A percentile compares a stretch with the other conserved stretches of the same genome.
These are phyloP conservation scores for Cepaea hortensis DNA, from an alignment of 2,888 invertebrate genomes.

Conservation along the genomic window DNA sequence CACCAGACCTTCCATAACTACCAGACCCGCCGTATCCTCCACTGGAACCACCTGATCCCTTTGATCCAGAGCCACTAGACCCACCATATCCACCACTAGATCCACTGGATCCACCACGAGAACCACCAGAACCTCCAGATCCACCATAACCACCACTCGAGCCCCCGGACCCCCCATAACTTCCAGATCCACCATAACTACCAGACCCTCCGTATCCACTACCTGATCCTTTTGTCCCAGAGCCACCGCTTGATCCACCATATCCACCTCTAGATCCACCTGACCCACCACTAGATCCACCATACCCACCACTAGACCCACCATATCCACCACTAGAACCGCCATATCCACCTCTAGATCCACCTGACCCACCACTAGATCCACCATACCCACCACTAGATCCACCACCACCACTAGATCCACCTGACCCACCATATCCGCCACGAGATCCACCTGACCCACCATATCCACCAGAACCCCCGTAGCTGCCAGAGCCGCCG, in stretches of 20 bases:
- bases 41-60: background rate
- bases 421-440: background rate
- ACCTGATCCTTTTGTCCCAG: background rate
- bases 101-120: background rate
- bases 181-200: background rate
- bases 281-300: background rate
- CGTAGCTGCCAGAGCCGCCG: background rate
- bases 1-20: background rate
- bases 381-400: slow-evolving; percentile 3
- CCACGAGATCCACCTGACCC: background rate
- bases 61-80: background rate
- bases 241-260: background rate
- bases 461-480: slow-evolving; percentile 21
- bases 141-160: slow-evolving; percentile 15
- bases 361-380: background rate
- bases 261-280: slow-evolving; percentile 11
- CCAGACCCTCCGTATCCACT: background rate
- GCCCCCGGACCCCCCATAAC: background rate
- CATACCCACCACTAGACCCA: background rate
- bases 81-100: background rate
- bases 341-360: background rate
- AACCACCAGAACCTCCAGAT: slow-evolving; percentile 5
- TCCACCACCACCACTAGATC: slow-evolving; percentile 2
- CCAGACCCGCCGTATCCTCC: background rate
- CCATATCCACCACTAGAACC: background rate